Evolutionary conservation across 2,888 invertebrate species (phyloP).

Genomic region (Hirtodrosophila alboralis): DNA sequence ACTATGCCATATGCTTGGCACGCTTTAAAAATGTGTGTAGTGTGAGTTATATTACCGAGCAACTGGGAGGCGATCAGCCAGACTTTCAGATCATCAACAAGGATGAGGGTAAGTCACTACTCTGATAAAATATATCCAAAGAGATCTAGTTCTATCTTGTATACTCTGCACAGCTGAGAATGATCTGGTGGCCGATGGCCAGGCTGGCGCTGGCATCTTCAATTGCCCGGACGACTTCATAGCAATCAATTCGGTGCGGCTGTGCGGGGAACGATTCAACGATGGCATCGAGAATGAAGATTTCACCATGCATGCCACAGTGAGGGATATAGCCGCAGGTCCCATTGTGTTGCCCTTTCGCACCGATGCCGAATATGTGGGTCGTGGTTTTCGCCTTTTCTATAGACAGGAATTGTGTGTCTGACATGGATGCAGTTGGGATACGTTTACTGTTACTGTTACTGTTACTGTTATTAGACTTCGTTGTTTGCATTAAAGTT

Average conservation of each 20-base stretch:
- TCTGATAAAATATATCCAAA: background rate
- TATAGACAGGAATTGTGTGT: conserved; percentile 89
- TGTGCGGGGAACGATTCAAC: conserved; percentile 90
- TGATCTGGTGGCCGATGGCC: conserved; percentile 87
- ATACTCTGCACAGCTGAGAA: conserved; percentile 85
- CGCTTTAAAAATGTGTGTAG: conserved; percentile 87
- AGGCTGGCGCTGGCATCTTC: conserved; percentile 90
- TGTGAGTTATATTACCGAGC: conserved; percentile 86
- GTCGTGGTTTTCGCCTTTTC: conserved; percentile 88
- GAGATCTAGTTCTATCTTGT: background rate
- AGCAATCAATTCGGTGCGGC: conserved; percentile 87
- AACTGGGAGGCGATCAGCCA: conserved; percentile 84
- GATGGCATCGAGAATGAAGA: conserved; percentile 86
- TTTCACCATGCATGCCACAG: conserved; percentile 88
- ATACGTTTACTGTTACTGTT: conserved; percentile 20
- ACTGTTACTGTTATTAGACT: conserved; percentile 19
- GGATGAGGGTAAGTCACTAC: conserved; percentile 85
- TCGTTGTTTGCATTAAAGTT: conserved; percentile 56
- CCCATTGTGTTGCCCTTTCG: conserved; percentile 89
- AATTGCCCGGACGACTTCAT: conserved; percentile 91
- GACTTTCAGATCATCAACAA: conserved; percentile 89
- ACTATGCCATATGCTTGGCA: conserved; percentile 90
- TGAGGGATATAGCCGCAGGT: conserved; percentile 88
- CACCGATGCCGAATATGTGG: conserved; percentile 87
- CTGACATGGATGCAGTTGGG: conserved; percentile 45